Percentiles rank a stretch among this genome's conserved stretches.
phyloP scores from a whole-genome alignment of 2,797 vertebrate genomes.

The Pipistrellus pipistrellus region DNA sequence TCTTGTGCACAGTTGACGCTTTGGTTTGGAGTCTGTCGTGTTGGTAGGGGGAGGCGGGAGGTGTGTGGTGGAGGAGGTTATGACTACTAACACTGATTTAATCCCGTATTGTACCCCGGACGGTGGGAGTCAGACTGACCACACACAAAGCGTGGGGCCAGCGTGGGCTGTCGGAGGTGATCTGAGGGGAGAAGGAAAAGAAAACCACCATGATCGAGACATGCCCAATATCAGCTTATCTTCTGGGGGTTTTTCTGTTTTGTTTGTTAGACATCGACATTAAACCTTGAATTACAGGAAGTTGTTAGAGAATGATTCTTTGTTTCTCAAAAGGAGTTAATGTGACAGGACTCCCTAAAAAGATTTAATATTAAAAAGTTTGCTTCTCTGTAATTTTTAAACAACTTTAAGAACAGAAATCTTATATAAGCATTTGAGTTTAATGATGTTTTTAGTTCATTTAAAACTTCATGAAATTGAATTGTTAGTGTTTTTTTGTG shows the following conservation, averaged over 20 bases:
- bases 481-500: not conserved
- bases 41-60: not conserved
- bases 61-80: not conserved
- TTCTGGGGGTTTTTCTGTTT: slow-evolving; percentile 26
- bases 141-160: not conserved
- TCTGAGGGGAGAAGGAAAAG: not conserved
- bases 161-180: not conserved
- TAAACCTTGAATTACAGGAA: not conserved
- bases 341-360: not conserved
- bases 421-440: not conserved
- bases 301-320: slow-evolving; percentile 41
- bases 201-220: not conserved
- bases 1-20: not conserved
- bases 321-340: not conserved
- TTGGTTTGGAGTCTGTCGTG: not conserved
- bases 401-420: slow-evolving; percentile 30
- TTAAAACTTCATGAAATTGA: not conserved
- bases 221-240: not conserved
- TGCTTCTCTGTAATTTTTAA: slow-evolving; percentile 48
- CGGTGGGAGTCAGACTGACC: not conserved
- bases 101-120: accelerated
- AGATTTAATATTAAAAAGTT: slow-evolving; percentile 47
- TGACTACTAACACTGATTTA: not conserved
- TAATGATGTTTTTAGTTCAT: slow-evolving; percentile 22
- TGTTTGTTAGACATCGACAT: not conserved